phyloP scores from a whole-genome alignment of 2,888 invertebrate species.

The Diplolepis rosae region DNA sequence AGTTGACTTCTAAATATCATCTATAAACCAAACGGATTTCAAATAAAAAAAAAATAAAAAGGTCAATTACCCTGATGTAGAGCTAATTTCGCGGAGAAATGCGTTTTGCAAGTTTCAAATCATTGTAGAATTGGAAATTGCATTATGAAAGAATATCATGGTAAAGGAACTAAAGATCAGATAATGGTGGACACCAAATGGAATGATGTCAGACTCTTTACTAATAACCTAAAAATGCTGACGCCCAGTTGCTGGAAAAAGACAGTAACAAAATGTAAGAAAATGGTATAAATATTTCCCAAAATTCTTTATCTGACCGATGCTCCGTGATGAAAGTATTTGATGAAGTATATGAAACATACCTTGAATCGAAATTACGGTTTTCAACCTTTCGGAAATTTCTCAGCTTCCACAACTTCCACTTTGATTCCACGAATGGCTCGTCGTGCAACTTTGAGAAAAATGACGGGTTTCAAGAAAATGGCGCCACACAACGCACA shows the following conservation, averaged over 20 bases:
- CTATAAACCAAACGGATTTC: too few species aligned
- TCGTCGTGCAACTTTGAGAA: conserved; percentile 1
- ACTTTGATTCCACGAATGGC: too few species aligned
- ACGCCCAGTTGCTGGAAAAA: background rate
- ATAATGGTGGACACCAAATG: background rate
- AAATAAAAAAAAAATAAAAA: too few species aligned
- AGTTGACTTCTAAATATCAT: too few species aligned
- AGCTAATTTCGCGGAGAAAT: background rate
- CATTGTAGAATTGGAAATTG: background rate
- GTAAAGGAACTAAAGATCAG: background rate
- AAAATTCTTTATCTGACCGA: conserved; percentile 15
- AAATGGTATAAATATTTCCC: background rate
- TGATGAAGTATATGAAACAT: conserved; percentile 26
- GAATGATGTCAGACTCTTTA: background rate
- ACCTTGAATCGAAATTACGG: conserved; percentile 29
- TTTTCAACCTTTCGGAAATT: conserved; percentile 10
- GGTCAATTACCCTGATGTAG: too few species aligned
- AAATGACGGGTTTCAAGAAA: conserved; percentile 2
- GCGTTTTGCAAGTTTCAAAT: background rate
- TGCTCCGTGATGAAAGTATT: conserved; percentile 21
- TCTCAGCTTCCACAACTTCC: conserved; percentile 30
- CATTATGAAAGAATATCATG: background rate
- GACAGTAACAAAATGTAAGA: background rate
- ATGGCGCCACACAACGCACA: background rate
- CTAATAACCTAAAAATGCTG: background rate